Conservation (phyloP, 2,888 invertebrate species). For the Drosophila mulleri region DNA sequence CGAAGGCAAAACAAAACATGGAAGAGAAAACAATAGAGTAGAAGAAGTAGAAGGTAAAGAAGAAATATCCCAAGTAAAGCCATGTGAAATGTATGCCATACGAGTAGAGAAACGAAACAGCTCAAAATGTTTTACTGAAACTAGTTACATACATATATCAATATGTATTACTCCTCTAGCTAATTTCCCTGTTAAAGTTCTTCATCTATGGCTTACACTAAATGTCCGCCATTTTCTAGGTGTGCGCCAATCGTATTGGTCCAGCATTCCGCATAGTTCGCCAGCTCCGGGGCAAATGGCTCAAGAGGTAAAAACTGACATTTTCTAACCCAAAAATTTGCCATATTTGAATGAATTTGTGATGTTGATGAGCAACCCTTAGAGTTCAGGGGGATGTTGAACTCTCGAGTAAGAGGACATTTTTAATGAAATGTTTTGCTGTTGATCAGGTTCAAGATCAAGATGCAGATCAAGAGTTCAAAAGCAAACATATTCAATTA, state of each 20-base stretch:
- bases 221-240: constrained; percentile 28
- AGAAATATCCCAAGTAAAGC: background rate
- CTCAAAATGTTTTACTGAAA: background rate
- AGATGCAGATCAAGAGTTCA: constrained; percentile 62
- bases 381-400: constrained; percentile 44
- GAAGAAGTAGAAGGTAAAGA: background rate
- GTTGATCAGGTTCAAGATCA: constrained; percentile 37
- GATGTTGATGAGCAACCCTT: constrained; percentile 39
- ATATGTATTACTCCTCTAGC: background rate
- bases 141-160: background rate
- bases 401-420: constrained; percentile 48
- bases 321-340: constrained; percentile 73
- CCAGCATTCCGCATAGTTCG: constrained; percentile 23
- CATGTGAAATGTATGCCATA: background rate
- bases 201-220: background rate
- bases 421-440: constrained; percentile 66
- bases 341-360: constrained; percentile 47
- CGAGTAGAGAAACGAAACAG: too few relatives aligned
- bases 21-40: background rate
- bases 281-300: background rate
- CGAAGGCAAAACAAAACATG: background rate
- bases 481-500: constrained; percentile 67
- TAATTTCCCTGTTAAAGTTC: background rate
- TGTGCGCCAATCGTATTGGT: constrained; percentile 42
- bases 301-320: constrained; percentile 49